Evolutionary conservation across 2,797 vertebrate genomes (phyloP).

Genomic region (Falco novaeseelandiae): DNA sequence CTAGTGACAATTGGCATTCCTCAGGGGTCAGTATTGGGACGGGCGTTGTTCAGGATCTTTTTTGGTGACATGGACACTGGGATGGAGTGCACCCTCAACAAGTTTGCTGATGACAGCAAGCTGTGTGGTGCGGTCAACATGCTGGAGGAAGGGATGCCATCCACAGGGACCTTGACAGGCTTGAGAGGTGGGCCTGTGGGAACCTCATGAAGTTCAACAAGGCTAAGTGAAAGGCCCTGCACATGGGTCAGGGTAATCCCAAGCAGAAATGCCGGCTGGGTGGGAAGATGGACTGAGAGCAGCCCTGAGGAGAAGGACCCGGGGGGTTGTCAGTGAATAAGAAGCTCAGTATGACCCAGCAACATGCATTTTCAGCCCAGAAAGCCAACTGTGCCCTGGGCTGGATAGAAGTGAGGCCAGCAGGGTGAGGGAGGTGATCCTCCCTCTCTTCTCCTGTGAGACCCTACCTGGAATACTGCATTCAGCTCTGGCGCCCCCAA

Average conservation of each 20-base stretch:
- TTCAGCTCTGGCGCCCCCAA: too few species aligned
- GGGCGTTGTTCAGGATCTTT: not conserved
- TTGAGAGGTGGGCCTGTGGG: not conserved
- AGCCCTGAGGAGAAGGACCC: not conserved
- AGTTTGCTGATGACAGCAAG: not conserved
- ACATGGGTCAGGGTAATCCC: not conserved
- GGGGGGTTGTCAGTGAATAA: not conserved
- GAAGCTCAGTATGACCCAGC: not conserved
- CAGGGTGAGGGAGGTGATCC: too few species aligned
- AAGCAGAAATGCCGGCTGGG: not conserved
- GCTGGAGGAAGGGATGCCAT: not conserved
- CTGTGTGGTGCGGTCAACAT: not conserved
- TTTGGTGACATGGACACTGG: not conserved
- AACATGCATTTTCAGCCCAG: rapidly evolving
- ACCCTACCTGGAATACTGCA: too few species aligned
- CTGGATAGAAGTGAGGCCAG: not conserved
- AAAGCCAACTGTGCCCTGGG: not conserved
- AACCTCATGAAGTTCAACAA: not conserved
- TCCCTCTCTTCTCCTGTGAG: too few species aligned
- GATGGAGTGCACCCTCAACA: not conserved
- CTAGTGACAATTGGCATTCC: too few species aligned
- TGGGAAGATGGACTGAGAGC: not conserved
- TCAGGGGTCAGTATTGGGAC: not conserved
- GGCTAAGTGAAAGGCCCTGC: not conserved
- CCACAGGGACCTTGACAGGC: too few species aligned